A percentile compares a stretch with the other conserved stretches of the same genome.
Conservation (phyloP, 2,113 vertebrate species). For the Cephalopterus ornatus region DNA sequence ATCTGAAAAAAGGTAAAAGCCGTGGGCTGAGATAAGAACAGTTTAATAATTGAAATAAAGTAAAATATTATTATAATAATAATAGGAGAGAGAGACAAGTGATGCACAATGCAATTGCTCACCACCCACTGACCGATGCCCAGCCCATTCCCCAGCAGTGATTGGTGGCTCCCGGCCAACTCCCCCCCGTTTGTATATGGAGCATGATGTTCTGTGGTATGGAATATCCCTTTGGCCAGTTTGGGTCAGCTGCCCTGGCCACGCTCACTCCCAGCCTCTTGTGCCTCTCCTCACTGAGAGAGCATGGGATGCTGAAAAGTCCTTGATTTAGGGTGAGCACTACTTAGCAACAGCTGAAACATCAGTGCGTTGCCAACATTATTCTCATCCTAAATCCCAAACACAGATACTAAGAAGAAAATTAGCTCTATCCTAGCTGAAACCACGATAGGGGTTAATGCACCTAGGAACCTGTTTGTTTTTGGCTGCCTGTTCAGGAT, state of each 20-base stretch:
- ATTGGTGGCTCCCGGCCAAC: not conserved
- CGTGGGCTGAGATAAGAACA: not conserved
- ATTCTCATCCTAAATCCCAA: not conserved
- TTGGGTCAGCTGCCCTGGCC: not conserved
- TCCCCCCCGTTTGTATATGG: not conserved
- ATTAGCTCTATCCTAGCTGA: accelerated
- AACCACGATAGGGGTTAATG: not conserved
- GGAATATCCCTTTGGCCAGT: not conserved
- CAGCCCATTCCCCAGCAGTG: not conserved
- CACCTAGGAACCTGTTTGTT: not conserved
- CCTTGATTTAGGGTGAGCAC: not conserved
- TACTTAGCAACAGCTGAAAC: not conserved
- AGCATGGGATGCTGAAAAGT: accelerated
- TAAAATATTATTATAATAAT: not conserved
- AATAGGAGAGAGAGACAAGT: not conserved
- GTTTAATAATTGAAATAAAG: not conserved
- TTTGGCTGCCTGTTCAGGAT: not conserved
- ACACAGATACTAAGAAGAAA: not conserved
- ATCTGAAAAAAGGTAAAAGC: not conserved
- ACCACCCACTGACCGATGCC: not conserved
- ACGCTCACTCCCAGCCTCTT: accelerated
- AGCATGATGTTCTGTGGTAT: accelerated
- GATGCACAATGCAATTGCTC: not conserved
- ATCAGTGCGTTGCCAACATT: not conserved
- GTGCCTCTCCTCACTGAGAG: not conserved